Conservation (phyloP, 2,113 vertebrate genomes). For the Platysteira castanea region DNA sequence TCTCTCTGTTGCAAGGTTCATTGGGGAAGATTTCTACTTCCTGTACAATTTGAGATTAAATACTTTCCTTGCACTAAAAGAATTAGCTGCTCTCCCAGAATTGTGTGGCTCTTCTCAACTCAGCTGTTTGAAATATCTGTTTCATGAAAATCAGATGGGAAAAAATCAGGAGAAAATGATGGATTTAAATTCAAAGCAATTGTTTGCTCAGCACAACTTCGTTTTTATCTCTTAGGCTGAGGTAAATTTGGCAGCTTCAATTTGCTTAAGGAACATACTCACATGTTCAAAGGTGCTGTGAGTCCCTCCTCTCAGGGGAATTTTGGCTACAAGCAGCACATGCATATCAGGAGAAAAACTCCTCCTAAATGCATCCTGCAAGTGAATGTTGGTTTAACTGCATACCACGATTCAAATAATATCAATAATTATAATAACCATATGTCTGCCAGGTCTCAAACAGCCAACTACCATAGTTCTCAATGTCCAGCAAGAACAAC, state of each 20-base stretch:
- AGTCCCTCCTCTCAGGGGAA: neutral
- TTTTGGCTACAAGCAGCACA: neutral
- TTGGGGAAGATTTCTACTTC: neutral
- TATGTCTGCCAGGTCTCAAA: neutral
- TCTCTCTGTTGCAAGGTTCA: neutral
- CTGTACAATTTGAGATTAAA: neutral
- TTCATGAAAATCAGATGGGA: neutral
- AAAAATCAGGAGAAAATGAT: neutral
- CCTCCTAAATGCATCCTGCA: neutral
- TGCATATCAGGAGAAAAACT: neutral
- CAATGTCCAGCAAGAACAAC: neutral
- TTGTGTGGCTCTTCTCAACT: neutral
- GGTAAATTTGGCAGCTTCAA: neutral
- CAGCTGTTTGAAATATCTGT: neutral
- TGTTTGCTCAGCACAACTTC: neutral
- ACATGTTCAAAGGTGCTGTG: neutral
- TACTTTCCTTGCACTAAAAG: neutral
- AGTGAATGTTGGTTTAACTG: neutral
- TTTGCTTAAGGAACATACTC: neutral
- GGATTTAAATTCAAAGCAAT: neutral
- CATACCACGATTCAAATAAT: rapidly evolving
- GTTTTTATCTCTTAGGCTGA: neutral
- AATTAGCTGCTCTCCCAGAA: neutral
- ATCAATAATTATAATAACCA: neutral
- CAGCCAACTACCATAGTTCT: neutral